Conservation (phyloP, 2,888 invertebrate genomes). For the Xanthorhoe designata region DNA sequence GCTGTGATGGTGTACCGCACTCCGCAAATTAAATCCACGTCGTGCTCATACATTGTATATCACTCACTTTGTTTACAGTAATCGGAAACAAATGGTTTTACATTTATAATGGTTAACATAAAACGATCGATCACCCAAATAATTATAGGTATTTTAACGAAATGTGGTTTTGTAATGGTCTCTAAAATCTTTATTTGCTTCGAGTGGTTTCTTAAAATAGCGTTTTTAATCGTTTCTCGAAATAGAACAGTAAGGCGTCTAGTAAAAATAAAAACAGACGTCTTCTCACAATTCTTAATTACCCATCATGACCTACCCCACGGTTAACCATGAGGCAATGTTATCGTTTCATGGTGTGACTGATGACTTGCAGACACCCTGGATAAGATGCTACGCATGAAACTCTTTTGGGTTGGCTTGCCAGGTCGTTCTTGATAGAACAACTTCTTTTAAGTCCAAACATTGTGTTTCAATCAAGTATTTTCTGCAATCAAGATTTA, state of each 20-base stretch:
- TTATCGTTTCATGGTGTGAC: slow-evolving; percentile 17
- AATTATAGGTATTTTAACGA: background rate
- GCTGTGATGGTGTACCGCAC: slow-evolving; percentile 26
- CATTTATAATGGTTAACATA: background rate
- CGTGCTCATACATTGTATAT: slow-evolving; percentile 17
- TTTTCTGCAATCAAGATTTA: no score
- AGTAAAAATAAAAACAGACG: slow-evolving; percentile 16
- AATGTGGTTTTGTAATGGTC: no score
- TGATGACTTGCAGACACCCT: slow-evolving; percentile 25
- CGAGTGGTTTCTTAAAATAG: no score
- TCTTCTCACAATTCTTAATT: slow-evolving; percentile 17
- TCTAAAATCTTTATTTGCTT: no score
- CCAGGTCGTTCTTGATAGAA: background rate
- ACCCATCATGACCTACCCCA: slow-evolving; percentile 29
- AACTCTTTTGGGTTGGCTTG: slow-evolving; percentile 6
- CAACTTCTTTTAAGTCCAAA: no score
- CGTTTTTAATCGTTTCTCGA: background rate
- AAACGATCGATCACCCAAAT: background rate
- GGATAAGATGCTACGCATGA: background rate
- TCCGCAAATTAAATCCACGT: slow-evolving; percentile 26
- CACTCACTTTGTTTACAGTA: slow-evolving; percentile 14
- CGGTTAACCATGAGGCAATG: slow-evolving; percentile 16
- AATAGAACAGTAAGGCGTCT: slow-evolving; percentile 4
- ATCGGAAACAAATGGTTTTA: slow-evolving; percentile 11
- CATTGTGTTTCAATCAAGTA: no score